These are phyloP conservation scores for Meganola albula DNA, from an alignment of 2,888 invertebrate genomes.

Conservation along the genomic window DNA sequence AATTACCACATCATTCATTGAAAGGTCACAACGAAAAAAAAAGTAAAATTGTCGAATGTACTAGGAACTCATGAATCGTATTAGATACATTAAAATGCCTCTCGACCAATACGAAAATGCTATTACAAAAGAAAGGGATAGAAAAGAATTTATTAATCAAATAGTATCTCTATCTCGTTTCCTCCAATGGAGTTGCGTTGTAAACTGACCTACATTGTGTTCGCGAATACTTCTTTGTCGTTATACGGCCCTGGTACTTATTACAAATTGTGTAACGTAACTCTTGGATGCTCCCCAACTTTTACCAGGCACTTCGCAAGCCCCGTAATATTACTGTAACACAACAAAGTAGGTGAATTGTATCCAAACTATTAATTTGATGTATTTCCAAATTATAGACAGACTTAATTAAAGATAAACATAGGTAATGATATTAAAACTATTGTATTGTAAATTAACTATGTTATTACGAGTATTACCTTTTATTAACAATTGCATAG, in stretches of 20 bases:
- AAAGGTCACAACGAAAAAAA: too few species aligned
- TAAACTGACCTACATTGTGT: slow-evolving; percentile 32
- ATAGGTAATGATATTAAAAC: too few species aligned
- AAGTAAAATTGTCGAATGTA: slow-evolving; percentile 14
- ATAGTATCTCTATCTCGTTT: slow-evolving; percentile 29
- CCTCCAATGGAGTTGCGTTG: slow-evolving; percentile 31
- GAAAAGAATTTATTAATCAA: too few species aligned
- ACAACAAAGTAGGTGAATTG: too few species aligned
- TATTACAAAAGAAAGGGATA: slow-evolving; percentile 17
- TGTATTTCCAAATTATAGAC: too few species aligned
- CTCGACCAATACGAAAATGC: slow-evolving; percentile 7
- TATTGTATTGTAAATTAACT: too few species aligned
- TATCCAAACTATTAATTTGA: too few species aligned
- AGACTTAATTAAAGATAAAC: too few species aligned
- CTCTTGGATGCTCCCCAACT: slow-evolving; percentile 28
- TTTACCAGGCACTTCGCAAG: slow-evolving; percentile 28
- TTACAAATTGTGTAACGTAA: slow-evolving; percentile 72
- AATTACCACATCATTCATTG: too few species aligned
- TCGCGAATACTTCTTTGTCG: slow-evolving; percentile 29
- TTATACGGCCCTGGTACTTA: slow-evolving; percentile 52
- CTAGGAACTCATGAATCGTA: slow-evolving; percentile 24
- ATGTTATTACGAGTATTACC: too few species aligned
- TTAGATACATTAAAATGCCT: slow-evolving; percentile 19
- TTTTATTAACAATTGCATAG: too few species aligned
- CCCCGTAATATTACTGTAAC: too few species aligned